These are phyloP conservation scores for human DNA, from an alignment of 2,113 vertebrate species.

Conservation along the genomic window DNA sequence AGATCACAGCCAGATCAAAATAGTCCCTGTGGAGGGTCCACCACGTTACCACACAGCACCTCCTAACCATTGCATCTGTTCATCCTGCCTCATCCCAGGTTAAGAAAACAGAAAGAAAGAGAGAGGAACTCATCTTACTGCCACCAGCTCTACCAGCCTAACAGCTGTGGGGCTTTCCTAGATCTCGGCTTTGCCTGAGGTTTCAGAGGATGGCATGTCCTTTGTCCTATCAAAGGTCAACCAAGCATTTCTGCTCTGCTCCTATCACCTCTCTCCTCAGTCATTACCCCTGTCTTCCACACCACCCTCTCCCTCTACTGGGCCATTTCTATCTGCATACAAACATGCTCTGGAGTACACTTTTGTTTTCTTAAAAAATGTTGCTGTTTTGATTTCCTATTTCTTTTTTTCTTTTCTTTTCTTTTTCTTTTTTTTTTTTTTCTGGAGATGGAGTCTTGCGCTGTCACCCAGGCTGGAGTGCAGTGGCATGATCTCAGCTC, in stretches of 20 bases:
- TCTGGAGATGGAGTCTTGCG: too few relatives aligned
- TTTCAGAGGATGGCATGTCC: background rate
- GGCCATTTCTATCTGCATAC: background rate
- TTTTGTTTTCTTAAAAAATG: background rate
- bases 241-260: background rate
- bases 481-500: too few relatives aligned
- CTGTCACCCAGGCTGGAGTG: too few relatives aligned
- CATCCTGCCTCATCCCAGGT: background rate
- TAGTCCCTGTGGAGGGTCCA: too few relatives aligned
- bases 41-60: background rate
- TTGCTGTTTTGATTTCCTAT: background rate
- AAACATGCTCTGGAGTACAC: background rate
- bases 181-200: too few relatives aligned
- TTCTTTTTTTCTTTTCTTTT: too few relatives aligned
- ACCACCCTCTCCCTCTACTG: background rate
- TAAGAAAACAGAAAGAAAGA: background rate
- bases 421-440: too few relatives aligned
- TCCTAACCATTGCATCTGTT: background rate
- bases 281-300: too few relatives aligned
- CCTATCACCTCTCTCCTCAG: background rate
- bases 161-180: background rate
- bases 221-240: background rate
- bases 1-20: background rate
- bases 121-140: background rate
- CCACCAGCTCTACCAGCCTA: accelerated